Base-by-base conservation (phyloP, 2,797 vertebrate genomes). In the Fundulus diaphanus region DNA sequence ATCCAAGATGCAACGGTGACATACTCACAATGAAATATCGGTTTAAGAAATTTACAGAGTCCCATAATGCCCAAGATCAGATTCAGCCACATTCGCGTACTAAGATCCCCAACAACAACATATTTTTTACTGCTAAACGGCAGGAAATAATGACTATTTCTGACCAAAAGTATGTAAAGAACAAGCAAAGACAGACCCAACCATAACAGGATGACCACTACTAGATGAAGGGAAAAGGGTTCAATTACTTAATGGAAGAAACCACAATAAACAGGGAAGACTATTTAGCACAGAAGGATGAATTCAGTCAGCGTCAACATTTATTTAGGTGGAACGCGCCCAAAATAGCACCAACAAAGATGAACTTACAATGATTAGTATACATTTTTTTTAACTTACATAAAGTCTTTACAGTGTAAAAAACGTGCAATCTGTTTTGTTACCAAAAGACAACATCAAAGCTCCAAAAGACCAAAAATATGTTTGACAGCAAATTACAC, bases 1-100 rank as follows among this genome's bases (percentile, higher is more conserved):
- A 51, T 74, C 74, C 24, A 46, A 57, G 18, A 51, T 73, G 40
- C 76, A 73, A 27, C 70, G 24, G 42, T 71, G 35, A 44, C 37
- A 56, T 12, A 54, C 35, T 44, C 15, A 9, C 52, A 29, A 18
- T 42, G 16, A 44, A 31, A 31, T 31, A 44, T 57, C 1, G 5
- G 24, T n/a, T 57, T n/a, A 57, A 27, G 35, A n/a, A 54, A 56
- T 40, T 40, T 22, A 33, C 42, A n/a, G 42, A 82, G 31, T 3
- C 61, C 4, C 4, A 5, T 1, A 40, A 37, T 59, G 48, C 52
- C 49, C 3, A 18, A 27, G 70, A 40, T 8, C 18, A 49, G 42
- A 18, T 22, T 7, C 22, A 71, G 65, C 16, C 16, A 73, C 44
- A 46, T 24, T 33, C 27, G 31, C n/a, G 42, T 37, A 12, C n/a